A percentile compares a stretch with the other conserved stretches of the same genome.
Evolutionary conservation across 2,888 invertebrate species (phyloP).

Genomic region (Zonitis immaculata): DNA sequence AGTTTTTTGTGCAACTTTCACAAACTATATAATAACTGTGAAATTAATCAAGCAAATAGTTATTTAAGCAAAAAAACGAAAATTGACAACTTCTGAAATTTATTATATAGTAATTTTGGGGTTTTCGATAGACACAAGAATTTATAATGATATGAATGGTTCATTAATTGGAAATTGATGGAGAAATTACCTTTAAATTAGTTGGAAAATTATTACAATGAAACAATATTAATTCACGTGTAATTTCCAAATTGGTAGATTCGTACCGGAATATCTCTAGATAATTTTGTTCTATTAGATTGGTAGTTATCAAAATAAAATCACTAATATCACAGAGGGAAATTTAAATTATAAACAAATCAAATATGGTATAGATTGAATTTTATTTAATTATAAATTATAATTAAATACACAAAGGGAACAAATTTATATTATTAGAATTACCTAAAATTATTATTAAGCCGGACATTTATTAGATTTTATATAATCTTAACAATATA

Average conservation of each 20-base stretch:
- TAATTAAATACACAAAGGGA: too few relatives aligned
- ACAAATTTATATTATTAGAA: too few relatives aligned
- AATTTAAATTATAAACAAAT: background rate
- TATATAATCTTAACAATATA: background rate
- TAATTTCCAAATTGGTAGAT: background rate
- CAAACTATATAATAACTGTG: too few relatives aligned
- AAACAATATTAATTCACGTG: background rate
- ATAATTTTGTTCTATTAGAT: background rate
- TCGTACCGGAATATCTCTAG: background rate
- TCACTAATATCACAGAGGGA: background rate
- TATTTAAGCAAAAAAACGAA: background rate
- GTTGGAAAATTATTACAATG: background rate
- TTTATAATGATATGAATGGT: too few relatives aligned
- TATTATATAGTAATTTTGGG: background rate
- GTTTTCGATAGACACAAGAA: too few relatives aligned
- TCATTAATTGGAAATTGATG: too few relatives aligned
- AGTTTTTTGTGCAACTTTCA: slow-evolving; percentile 16
- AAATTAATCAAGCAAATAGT: background rate
- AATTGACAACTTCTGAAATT: background rate
- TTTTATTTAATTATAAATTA: too few relatives aligned
- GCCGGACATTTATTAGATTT: slow-evolving; percentile 1
- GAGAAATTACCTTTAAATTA: background rate
- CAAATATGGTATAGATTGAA: too few relatives aligned
- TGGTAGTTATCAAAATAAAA: background rate
- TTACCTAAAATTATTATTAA: background rate